These are phyloP conservation scores for Sitobion miscanthi DNA, from an alignment of 1,140 invertebrate genomes.

Conservation along the genomic window DNA sequence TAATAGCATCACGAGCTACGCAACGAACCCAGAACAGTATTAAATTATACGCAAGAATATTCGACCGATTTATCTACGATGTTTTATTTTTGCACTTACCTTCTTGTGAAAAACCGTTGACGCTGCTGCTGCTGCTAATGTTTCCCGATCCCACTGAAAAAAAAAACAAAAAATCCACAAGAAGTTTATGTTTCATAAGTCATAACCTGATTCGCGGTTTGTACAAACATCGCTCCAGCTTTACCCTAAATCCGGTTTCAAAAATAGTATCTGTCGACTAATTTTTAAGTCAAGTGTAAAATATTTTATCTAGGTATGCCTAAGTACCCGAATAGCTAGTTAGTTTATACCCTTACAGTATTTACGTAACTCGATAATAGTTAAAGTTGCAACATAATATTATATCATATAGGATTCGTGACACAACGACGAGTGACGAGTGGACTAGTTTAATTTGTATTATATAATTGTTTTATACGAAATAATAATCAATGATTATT, in stretches of 20 bases:
- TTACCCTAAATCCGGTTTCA: not conserved
- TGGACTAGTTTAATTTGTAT: not conserved
- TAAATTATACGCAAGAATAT: not conserved
- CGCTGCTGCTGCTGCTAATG: constrained; percentile 49
- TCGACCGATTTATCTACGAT: not conserved
- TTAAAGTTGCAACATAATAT: not conserved
- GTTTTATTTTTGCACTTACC: constrained; percentile 27
- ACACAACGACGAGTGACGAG: no score
- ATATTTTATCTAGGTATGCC: not conserved
- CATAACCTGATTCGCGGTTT: not conserved
- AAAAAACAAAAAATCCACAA: not conserved
- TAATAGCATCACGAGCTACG: not conserved
- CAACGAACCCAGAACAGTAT: not conserved
- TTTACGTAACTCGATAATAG: no score
- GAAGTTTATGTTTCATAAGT: not conserved
- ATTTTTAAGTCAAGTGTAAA: no score
- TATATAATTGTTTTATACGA: not conserved
- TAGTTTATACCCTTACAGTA: not conserved
- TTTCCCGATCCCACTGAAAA: constrained; percentile 47
- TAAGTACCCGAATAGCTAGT: not conserved
- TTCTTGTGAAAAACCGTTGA: constrained; percentile 54
- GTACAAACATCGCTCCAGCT: not conserved
- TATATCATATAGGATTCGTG: not conserved
- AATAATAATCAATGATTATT: not conserved
- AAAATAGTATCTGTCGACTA: not conserved